Evolutionary conservation across 2,888 invertebrate species (phyloP), one percentile per base, ranked within the genome.

Genomic region (Trisateles emortualis): DNA sequence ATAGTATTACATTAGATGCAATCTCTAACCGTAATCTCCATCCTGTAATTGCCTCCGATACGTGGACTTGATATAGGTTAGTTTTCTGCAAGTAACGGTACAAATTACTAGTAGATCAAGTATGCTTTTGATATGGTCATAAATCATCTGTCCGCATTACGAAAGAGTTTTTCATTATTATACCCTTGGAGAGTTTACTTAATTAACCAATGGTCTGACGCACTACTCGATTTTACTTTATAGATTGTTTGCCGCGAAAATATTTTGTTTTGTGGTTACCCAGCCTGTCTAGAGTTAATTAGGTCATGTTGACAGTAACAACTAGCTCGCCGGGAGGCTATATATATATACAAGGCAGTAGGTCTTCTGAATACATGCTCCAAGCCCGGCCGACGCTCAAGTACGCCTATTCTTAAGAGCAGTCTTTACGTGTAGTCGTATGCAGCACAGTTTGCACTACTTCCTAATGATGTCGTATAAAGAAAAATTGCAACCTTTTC

Each of bases 331-430:
- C 48, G 57, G 62, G 55, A 54, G 58, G 44, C 57, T 52, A 11
- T 22, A 39, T 24, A 40, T n/a, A 64, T 56, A 54, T 57, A 50
- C 59, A 52, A 58, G 53, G 47, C 52, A 59, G 64, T 53, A 53
- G 66, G 57, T 59, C 64, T 67, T 55, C 60, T 78, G 77, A 75
- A 79, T 75, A 62, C 69, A 63, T 68, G 64, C 78, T 79, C 47
- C 57, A 64, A 63, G 50, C 72, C 59, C 36, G 51, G 47, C 64
- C 61, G 54, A 38, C 59, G 51, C 64, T 65, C 63, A 56, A 65
- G 66, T 44, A 59, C 62, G 59, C 45, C 55, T 62, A 49, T 62
- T 54, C 51, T 64, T 46, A 47, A 71, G 59, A 56, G 43, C 45
- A 43, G 40, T 29, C 52, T 30, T 67, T 57, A 57, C 63, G 56